Evolutionary conservation across 2,797 vertebrate species (phyloP), one percentile per base, ranked within the genome.

Genomic region (Mus spretus): DNA sequence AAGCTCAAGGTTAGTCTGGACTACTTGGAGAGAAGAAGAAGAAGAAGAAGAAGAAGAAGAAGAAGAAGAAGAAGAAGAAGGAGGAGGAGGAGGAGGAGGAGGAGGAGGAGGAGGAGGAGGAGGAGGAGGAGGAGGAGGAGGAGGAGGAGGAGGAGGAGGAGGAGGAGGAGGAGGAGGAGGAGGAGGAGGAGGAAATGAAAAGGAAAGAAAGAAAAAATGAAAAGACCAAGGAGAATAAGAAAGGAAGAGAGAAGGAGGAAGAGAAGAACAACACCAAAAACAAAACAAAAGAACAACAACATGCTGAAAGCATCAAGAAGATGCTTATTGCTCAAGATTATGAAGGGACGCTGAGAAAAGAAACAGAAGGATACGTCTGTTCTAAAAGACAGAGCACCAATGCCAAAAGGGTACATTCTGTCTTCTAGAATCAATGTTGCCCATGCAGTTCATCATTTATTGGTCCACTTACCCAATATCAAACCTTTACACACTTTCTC

Each of bases 341-440:
- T 57, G 61, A 93, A 86, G 24, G 34, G 40, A 88, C 84, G 44
- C 15, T 26, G 47, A 89, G 20, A 63, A 9, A 61, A 37, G 31
- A 72, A 31, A 53, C 57, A 4, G 34, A 80, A 3, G 14, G 5
- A 28, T 15, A 10, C 6, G 6, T 6, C 57, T 40, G 87, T 93
- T 31, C 57, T 63, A 92, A 79, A 90, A 96, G 93, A 53, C 6
- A 65, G 90, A 95, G 63, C 3, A 75, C 47, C 14, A 89, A 34
- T 9, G 28, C 10, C 24, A 70, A 96, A 93, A 8, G 77, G 65
- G 22, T 81, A 24, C 19, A 63, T 5, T 63, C 26, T n/a, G 10
- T 34, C n/a, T 61, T 81, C 74, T 44, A 24, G 22, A 74, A 88
- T 53, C 83, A 37, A 22, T 47, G 47, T 59, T 67, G 44, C 2